phyloP scores from a whole-genome alignment of 92 coral and sea anemone genomes.

The Actinernus sp. region DNA sequence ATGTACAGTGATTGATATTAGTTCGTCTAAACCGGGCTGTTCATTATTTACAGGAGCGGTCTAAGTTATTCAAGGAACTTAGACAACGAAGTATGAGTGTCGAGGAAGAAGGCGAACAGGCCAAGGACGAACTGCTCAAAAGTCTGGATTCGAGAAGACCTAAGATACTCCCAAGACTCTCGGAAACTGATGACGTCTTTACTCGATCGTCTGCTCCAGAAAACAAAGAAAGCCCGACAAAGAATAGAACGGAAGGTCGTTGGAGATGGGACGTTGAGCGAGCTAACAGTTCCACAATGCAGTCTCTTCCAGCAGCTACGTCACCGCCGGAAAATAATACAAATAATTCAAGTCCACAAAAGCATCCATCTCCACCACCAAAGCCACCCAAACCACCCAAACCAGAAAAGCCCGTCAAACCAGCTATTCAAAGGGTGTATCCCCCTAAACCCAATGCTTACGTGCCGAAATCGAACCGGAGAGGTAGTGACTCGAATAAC shows the following conservation, averaged over 20 bases:
- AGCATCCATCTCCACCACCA: not conserved
- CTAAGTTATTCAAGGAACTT: conserved; percentile 33
- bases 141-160: conserved; percentile 41
- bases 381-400: conserved; percentile 14
- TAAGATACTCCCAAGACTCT: not conserved
- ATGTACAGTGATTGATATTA: no score
- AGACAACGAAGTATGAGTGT: conserved; percentile 54
- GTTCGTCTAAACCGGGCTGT: no score
- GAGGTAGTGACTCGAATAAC: conserved; percentile 24
- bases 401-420: conserved; percentile 16
- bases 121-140: conserved; percentile 55
- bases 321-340: no score
- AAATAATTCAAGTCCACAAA: not conserved
- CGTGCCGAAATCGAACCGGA: not conserved
- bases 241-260: not conserved
- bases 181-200: not conserved
- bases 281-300: not conserved
- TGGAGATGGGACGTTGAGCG: not conserved
- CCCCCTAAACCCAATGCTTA: conserved; percentile 38
- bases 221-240: not conserved
- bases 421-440: conserved; percentile 37
- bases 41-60: conserved; percentile 44
- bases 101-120: conserved; percentile 29
- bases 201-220: conserved; percentile 1
- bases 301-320: no score